Percentiles rank a stretch among this genome's conserved stretches.
Evolutionary conservation across 2,797 vertebrate species (phyloP).

Genomic region (Pelochelys cantorii): DNA sequence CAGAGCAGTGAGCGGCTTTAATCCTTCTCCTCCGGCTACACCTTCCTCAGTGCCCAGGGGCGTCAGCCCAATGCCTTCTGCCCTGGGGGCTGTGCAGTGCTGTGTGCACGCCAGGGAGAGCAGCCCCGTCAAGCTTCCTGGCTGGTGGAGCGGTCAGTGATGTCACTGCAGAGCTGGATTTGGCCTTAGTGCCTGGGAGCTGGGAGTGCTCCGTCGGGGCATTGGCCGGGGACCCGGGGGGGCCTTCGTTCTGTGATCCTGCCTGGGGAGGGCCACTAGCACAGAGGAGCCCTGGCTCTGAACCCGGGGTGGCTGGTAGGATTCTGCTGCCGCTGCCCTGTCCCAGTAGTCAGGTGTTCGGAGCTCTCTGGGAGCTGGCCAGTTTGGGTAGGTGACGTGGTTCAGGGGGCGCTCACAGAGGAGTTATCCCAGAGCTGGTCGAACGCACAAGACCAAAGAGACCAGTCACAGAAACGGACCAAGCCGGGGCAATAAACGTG

Average conservation of each 20-base stretch:
- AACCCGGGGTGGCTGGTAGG: not conserved
- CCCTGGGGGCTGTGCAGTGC: not conserved
- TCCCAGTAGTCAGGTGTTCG: not conserved
- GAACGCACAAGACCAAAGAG: not conserved
- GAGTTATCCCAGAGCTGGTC: not conserved
- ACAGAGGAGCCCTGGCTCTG: not conserved
- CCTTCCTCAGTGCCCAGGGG: not conserved
- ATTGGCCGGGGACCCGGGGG: not conserved
- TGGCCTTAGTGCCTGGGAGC: not conserved
- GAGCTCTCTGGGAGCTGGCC: not conserved
- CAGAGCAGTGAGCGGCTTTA: not conserved
- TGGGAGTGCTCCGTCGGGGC: not conserved
- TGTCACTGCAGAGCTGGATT: not conserved
- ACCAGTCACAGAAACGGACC: not conserved
- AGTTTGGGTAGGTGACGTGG: accelerated
- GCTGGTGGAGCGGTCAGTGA: not conserved
- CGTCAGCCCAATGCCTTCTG: no score
- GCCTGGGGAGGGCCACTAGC: not conserved
- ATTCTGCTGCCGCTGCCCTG: not conserved
- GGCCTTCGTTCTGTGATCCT: no score
- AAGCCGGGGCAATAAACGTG: not conserved
- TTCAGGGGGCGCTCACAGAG: not conserved
- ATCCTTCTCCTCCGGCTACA: not conserved
- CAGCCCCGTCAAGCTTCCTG: not conserved
- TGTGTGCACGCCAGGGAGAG: not conserved